Evolutionary conservation across 2,797 vertebrate genomes (phyloP).

Genomic region (Trematomus bernacchii): DNA sequence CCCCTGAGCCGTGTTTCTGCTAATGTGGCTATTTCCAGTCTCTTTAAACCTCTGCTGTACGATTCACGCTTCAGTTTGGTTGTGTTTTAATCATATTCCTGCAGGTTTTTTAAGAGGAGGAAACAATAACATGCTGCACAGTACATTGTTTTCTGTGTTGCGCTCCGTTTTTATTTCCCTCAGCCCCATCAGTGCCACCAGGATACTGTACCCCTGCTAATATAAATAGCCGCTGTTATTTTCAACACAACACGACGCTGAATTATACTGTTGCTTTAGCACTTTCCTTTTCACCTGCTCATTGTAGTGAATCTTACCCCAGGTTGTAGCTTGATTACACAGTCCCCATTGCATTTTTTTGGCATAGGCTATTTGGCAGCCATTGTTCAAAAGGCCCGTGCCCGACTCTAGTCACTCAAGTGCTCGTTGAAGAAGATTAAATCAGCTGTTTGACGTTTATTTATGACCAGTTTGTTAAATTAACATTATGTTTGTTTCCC

Average conservation of each 20-base stretch:
- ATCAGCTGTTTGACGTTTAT: conserved; percentile 12
- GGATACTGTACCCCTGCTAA: conserved; percentile 56
- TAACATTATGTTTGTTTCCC: not conserved
- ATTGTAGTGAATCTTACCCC: conserved; percentile 42
- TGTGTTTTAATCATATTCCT: conserved; percentile 5
- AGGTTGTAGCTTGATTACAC: conserved; percentile 50
- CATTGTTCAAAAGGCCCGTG: conserved; percentile 81
- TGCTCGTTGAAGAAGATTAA: conserved; percentile 43
- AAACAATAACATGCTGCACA: conserved; percentile 79
- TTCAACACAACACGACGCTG: conserved; percentile 11
- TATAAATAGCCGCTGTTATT: conserved; percentile 35
- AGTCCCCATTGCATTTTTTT: conserved; percentile 70
- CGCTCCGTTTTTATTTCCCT: conserved; percentile 71
- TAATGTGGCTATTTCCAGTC: conserved; percentile 23
- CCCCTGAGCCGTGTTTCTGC: conserved; percentile 45
- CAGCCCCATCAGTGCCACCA: conserved; percentile 67
- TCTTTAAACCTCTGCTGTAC: not conserved
- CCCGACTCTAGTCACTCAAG: conserved; percentile 59
- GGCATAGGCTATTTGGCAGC: conserved; percentile 76
- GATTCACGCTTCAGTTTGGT: conserved; percentile 18
- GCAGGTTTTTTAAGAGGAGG: conserved; percentile 36
- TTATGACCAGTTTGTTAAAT: conserved; percentile 10
- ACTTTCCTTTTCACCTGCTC: conserved; percentile 36
- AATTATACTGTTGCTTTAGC: conserved; percentile 20
- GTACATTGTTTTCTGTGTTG: conserved; percentile 79